phyloP scores from a whole-genome alignment of 2,113 vertebrate genomes.

The Lipotes vexillifer region DNA sequence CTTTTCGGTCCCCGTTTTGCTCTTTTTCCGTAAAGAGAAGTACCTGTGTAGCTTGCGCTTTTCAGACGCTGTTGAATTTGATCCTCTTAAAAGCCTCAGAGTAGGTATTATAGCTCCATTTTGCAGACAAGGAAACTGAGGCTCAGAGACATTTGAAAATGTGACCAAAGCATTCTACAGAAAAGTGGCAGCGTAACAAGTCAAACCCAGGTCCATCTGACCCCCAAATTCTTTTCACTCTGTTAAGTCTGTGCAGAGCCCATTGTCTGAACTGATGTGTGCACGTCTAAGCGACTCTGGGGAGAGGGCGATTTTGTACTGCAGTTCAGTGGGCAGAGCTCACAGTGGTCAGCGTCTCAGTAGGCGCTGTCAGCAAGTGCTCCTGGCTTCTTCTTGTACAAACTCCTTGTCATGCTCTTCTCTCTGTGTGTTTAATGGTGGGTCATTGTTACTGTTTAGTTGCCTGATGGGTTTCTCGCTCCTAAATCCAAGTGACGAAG shows the following conservation, averaged over 20 bases:
- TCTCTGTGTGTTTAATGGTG: constrained; percentile 30
- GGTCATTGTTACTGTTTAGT: constrained; percentile 37
- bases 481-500: constrained; percentile 27
- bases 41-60: neutral
- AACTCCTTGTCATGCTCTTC: neutral
- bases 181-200: neutral
- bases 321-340: neutral
- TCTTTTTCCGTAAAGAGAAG: neutral
- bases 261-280: neutral
- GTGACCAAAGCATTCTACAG: neutral
- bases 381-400: neutral
- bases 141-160: neutral
- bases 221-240: neutral
- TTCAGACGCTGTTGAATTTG: neutral
- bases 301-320: neutral
- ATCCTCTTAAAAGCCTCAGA: neutral
- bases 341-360: neutral
- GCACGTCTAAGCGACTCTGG: neutral
- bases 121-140: constrained; percentile 28
- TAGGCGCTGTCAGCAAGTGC: neutral
- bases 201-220: neutral
- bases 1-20: neutral
- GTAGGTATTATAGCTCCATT: neutral
- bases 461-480: constrained; percentile 29
- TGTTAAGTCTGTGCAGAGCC: neutral